These are phyloP conservation scores for Ovibos moschatus DNA, from an alignment of 2,113 vertebrate species.

Conservation along the genomic window DNA sequence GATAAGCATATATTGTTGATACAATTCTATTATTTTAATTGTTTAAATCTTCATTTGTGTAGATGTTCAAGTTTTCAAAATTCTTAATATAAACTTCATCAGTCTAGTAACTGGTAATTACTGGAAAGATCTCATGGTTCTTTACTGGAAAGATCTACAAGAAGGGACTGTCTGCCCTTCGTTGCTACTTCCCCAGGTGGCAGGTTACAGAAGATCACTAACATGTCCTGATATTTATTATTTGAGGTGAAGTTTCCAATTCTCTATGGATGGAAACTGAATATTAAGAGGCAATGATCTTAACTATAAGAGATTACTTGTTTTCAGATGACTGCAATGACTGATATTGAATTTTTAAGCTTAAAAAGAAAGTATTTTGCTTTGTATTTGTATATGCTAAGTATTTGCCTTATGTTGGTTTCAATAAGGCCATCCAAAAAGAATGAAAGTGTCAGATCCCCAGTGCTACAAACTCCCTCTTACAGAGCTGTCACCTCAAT, in stretches of 20 bases:
- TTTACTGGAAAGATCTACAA: neutral
- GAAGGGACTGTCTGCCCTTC: neutral
- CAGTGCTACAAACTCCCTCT: neutral
- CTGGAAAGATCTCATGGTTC: neutral
- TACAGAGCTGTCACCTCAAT: neutral
- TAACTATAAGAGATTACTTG: neutral
- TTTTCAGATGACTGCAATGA: neutral
- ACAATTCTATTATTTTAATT: neutral
- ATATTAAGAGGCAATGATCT: neutral
- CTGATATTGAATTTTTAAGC: neutral
- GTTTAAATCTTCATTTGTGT: neutral
- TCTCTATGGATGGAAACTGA: neutral
- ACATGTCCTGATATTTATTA: neutral
- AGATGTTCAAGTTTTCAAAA: neutral
- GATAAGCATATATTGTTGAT: neutral
- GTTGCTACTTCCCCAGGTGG: neutral
- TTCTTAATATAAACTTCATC: neutral
- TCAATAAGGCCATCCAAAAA: neutral
- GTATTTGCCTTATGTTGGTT: neutral
- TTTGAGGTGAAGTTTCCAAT: neutral
- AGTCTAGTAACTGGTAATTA: neutral
- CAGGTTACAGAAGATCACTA: neutral
- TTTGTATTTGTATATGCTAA: neutral
- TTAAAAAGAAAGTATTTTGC: neutral
- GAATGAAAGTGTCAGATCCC: neutral